Evolutionary conservation across 1,140 invertebrate genomes (phyloP).

Genomic region (Polypedilum vanderplanki): DNA sequence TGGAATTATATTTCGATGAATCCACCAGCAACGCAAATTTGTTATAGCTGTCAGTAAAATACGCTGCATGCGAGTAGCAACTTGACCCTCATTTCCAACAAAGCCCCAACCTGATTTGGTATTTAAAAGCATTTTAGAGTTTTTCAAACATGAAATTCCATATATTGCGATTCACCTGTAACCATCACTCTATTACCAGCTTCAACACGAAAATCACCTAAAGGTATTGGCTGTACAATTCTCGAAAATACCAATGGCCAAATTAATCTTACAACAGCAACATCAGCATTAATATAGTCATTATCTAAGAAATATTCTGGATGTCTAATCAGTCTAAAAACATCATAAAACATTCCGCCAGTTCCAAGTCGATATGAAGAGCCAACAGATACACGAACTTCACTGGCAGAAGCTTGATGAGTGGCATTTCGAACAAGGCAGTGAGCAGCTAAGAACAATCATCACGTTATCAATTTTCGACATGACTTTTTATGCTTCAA

Average conservation of each 20-base stretch:
- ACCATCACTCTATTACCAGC: neutral
- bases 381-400: neutral
- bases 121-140: neutral
- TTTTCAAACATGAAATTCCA: neutral
- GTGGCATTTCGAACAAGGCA: neutral
- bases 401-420: neutral
- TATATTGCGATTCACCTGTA: constrained; percentile 5
- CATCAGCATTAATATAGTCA: neutral
- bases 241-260: neutral
- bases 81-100: neutral
- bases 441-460: neutral
- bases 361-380: neutral
- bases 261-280: neutral
- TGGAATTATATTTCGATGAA: neutral
- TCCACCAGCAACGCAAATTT: neutral
- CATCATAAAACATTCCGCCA: neutral
- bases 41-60: neutral
- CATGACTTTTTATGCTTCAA: too few species aligned
- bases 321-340: neutral
- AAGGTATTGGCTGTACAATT: neutral
- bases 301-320: neutral
- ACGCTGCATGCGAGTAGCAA: neutral
- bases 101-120: neutral
- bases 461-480: too few species aligned
- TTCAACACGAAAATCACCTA: neutral